Percentiles rank a stretch among this genome's conserved stretches.
Evolutionary conservation across 2,113 vertebrate species (phyloP).

Genomic region (Probosciger aterrimus): DNA sequence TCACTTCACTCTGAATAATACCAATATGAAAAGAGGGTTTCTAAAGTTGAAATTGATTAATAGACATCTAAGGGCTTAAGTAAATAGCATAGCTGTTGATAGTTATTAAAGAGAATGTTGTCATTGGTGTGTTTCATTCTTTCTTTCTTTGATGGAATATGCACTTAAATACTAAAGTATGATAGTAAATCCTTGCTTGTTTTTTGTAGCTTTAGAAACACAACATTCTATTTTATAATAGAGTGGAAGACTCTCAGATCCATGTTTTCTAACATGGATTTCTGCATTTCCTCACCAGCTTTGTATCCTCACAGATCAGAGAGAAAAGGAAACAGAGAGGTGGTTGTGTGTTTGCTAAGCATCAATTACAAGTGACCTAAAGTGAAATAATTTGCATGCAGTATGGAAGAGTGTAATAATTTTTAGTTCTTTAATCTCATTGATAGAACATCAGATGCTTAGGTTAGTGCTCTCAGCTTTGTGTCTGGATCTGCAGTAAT

Average conservation of each 20-base stretch:
- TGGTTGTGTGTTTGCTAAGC: not conserved
- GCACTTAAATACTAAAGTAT: not conserved
- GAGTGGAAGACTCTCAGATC: not conserved
- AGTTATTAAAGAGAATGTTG: constrained; percentile 7
- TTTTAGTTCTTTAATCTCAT: not conserved
- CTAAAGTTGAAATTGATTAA: not conserved
- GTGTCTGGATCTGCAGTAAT: not conserved
- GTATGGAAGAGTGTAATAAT: not conserved
- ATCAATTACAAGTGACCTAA: not conserved
- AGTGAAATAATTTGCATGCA: not conserved
- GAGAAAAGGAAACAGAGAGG: not conserved
- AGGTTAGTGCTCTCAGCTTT: not conserved
- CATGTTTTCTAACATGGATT: not conserved
- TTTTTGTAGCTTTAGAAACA: not conserved
- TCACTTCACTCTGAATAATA: not conserved
- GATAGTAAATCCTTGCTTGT: not conserved
- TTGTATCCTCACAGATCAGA: not conserved
- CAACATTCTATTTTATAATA: not conserved
- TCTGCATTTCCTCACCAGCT: not conserved
- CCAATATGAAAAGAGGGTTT: not conserved
- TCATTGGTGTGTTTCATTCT: not conserved
- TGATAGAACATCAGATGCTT: not conserved
- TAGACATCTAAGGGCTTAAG: not conserved
- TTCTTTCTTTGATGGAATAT: not conserved
- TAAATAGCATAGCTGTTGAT: not conserved